phyloP scores from a whole-genome alignment of 2,797 vertebrate species.

The Trachops cirrhosus region DNA sequence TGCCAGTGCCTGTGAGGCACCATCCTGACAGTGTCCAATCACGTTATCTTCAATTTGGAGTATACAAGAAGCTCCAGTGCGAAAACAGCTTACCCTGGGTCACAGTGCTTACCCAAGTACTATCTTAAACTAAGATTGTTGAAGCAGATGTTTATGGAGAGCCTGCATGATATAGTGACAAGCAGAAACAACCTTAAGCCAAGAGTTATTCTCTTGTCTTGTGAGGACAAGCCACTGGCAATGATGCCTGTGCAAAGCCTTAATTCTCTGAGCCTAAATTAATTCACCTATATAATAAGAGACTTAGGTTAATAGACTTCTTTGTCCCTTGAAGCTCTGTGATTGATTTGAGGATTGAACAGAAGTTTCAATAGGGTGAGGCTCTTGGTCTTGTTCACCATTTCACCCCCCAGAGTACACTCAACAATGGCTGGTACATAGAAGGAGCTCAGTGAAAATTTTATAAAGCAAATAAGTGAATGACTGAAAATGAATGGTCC shows the following conservation, averaged over 20 bases:
- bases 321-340: not conserved
- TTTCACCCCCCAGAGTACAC: not conserved
- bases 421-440: not conserved
- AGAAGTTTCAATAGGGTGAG: not conserved
- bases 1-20: not conserved
- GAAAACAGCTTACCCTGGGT: not conserved
- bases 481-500: not conserved
- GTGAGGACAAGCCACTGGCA: not conserved
- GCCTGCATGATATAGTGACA: not conserved
- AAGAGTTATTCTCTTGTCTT: not conserved
- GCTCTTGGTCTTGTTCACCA: not conserved
- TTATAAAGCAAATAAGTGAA: not conserved
- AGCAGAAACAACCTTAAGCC: not conserved
- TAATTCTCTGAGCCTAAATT: not conserved
- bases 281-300: not conserved
- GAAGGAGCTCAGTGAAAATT: not conserved
- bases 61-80: not conserved
- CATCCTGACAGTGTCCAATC: not conserved
- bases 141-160: not conserved
- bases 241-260: not conserved
- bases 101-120: not conserved
- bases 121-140: not conserved
- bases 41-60: not conserved
- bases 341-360: not conserved
- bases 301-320: not conserved